Conservation (phyloP, 2,113 vertebrate species). For the Glaucidium brasilianum region DNA sequence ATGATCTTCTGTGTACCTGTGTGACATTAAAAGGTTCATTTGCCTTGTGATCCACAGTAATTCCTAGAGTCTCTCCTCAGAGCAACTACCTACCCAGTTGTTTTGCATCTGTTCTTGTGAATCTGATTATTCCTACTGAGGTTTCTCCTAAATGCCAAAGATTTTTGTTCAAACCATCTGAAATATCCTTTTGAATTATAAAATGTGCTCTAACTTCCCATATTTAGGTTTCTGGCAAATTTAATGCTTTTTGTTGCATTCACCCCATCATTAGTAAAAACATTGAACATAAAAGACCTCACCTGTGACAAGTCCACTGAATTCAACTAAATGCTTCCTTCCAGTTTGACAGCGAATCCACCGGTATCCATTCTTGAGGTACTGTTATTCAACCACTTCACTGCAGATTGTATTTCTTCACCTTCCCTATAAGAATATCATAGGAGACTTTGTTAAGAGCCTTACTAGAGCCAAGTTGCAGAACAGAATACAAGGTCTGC, state of each 20-base stretch:
- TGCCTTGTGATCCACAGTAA: background rate
- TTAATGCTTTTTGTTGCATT: background rate
- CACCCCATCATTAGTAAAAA: background rate
- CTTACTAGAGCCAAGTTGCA: background rate
- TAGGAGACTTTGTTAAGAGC: background rate
- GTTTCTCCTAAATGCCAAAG: background rate
- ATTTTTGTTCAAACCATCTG: background rate
- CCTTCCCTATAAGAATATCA: background rate
- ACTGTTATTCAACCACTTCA: background rate
- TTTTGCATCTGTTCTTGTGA: background rate
- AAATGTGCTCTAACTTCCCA: background rate
- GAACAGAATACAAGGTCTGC: background rate
- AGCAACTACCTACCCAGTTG: background rate
- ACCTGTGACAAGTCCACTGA: background rate
- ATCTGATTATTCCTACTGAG: background rate
- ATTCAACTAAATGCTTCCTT: background rate
- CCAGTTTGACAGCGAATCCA: background rate
- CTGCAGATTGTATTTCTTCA: background rate
- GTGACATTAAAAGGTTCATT: background rate
- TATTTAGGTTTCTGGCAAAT: background rate
- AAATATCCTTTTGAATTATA: background rate
- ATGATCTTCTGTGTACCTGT: background rate
- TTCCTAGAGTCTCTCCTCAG: background rate
- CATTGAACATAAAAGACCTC: background rate
- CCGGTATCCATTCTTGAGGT: background rate